phyloP scores from a whole-genome alignment of 2,888 invertebrate genomes.

The Mimachlamys varia region DNA sequence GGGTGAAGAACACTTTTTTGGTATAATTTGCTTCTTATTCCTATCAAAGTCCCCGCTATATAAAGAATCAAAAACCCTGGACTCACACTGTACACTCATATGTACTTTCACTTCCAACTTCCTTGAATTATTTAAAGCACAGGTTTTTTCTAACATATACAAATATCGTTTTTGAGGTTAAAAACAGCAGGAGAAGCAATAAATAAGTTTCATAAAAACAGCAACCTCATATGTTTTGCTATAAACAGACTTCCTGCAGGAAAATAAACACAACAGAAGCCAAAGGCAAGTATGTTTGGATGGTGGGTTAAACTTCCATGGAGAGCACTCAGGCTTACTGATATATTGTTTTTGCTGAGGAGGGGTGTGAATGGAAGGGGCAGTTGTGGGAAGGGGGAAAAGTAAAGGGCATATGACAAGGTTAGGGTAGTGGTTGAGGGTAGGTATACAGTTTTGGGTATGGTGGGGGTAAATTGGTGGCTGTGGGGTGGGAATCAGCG shows the following conservation, averaged over 20 bases:
- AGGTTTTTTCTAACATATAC: not conserved
- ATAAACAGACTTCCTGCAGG: not conserved
- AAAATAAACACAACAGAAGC: not conserved
- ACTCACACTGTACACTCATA: not conserved
- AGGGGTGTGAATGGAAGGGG: no score
- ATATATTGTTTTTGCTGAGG: no score
- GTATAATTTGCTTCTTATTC: no score
- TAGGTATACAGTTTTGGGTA: no score
- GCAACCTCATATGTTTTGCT: not conserved
- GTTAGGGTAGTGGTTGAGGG: no score
- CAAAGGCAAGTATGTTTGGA: not conserved
- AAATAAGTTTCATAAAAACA: conserved; percentile 9
- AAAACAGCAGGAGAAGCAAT: not conserved
- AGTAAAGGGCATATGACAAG: no score
- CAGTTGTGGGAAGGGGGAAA: no score
- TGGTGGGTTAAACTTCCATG: not conserved
- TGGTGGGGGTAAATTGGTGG: no score
- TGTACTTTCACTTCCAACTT: not conserved
- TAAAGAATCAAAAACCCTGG: not conserved
- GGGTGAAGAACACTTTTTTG: no score
- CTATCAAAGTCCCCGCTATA: no score
- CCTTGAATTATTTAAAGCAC: not conserved
- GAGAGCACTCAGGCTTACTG: no score
- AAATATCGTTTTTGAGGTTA: not conserved
- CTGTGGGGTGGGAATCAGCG: no score